Conservation (phyloP, 1,140 invertebrate genomes). For the Uloborus diversus region DNA sequence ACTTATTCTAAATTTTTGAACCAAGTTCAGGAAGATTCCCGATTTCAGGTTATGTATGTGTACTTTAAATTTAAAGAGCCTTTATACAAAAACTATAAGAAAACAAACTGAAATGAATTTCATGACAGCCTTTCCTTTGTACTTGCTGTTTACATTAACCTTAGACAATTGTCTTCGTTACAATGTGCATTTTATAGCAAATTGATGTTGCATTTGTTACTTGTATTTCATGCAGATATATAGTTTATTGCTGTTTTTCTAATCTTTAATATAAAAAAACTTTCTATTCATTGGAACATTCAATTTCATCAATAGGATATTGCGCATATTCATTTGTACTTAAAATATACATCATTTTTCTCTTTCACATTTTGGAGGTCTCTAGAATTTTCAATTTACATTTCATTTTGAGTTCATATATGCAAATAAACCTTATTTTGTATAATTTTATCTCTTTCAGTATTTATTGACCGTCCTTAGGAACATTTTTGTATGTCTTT, state of each 20-base stretch:
- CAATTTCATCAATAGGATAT: not conserved
- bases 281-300: not conserved
- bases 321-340: not conserved
- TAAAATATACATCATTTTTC: not conserved
- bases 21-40: not conserved
- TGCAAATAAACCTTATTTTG: not conserved
- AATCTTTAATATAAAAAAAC: not conserved
- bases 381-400: not conserved
- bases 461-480: conserved; percentile 27
- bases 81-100: not conserved
- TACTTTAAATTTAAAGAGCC: not conserved
- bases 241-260: conserved; percentile 43
- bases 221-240: conserved; percentile 22
- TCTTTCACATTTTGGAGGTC: not conserved
- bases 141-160: conserved; percentile 13
- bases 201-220: conserved; percentile 33
- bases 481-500: not conserved
- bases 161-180: conserved; percentile 17
- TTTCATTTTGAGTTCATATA: not conserved
- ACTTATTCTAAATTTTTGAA: conserved; percentile 12
- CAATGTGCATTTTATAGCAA: conserved; percentile 10
- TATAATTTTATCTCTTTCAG: not conserved
- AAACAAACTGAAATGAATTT: not conserved
- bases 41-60: not conserved
- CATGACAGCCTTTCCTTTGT: conserved; percentile 13